Base-by-base conservation (phyloP, 2,797 vertebrate genomes). In the Tadarida brasiliensis region DNA sequence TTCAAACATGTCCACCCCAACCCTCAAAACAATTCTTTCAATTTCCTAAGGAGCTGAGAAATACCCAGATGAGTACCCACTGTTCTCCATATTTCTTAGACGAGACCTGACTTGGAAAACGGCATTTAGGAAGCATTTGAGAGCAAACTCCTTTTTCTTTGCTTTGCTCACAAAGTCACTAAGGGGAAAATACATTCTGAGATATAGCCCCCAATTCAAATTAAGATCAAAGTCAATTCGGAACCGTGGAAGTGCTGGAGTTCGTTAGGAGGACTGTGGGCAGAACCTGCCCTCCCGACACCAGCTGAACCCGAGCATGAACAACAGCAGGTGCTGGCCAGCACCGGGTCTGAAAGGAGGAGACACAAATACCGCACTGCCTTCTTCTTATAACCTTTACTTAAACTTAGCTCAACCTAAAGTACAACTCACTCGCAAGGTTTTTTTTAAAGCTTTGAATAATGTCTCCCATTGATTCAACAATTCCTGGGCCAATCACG, bases 131-230 rank as follows among this genome's bases (percentile, higher is more conserved):
- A 95, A 84, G 88, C 80, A 94, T 96, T 97, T 96, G 47, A 98
- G 9, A 97, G 94, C 93, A 91, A 94, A 87, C 65, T 94, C 49
- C 95, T 80, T 63, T 92, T 70, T 28, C 59, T 91, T 74, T 68
- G 7, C 89, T 92, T 61, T 93, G 47, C 70, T 94, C 59, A 83
- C 71, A 77, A 92, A 87, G 26, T 87, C 91, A 91, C 68, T 56
- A 63, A 30, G 28, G 90, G 94, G 90, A 91, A 98, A 97, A 92
- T 71, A 81, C 30, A 28, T 57, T 81, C 57, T 83, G n/a, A 96
- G 74, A 63, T 39, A 44, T 10, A 76, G 68, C 30, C 30, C 22
- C 54, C 33, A 63, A 73, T 33, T 90, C 39, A 78, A 93, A 90
- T 87, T 39, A 95, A 74, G 35, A 71, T 87, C 87, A 26, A 54